Evolutionary conservation across 2,113 vertebrate species (phyloP).

Genomic region (Odocoileus hemionus): DNA sequence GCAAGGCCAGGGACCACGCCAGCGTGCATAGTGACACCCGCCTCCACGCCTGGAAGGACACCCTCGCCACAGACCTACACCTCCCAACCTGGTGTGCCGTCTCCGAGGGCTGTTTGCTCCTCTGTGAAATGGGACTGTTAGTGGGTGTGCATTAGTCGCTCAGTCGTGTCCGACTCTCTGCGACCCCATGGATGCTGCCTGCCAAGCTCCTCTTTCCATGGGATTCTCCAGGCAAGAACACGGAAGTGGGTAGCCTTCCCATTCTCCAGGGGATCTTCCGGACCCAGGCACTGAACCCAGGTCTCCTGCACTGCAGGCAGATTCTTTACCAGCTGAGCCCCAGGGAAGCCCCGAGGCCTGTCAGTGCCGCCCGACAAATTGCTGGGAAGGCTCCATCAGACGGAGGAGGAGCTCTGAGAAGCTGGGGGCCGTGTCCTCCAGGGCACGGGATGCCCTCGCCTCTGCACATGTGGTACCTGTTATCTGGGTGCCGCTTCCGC

Average conservation of each 20-base stretch:
- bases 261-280: neutral
- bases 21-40: neutral
- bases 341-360: neutral
- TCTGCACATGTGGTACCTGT: accelerated
- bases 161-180: neutral
- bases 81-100: accelerated
- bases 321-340: neutral
- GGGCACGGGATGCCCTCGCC: neutral
- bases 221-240: neutral
- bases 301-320: neutral
- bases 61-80: neutral
- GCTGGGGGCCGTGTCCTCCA: neutral
- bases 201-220: neutral
- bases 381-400: neutral
- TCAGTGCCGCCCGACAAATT: neutral
- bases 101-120: neutral
- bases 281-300: neutral
- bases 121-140: neutral
- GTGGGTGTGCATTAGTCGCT: neutral
- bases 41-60: neutral
- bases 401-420: neutral
- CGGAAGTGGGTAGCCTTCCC: neutral
- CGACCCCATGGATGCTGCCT: neutral
- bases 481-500: accelerated
- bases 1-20: neutral